A percentile compares a stretch with the other conserved stretches of the same genome.
phyloP scores from a whole-genome alignment of 2,888 invertebrate species.

The Polyommatus iphigenia region DNA sequence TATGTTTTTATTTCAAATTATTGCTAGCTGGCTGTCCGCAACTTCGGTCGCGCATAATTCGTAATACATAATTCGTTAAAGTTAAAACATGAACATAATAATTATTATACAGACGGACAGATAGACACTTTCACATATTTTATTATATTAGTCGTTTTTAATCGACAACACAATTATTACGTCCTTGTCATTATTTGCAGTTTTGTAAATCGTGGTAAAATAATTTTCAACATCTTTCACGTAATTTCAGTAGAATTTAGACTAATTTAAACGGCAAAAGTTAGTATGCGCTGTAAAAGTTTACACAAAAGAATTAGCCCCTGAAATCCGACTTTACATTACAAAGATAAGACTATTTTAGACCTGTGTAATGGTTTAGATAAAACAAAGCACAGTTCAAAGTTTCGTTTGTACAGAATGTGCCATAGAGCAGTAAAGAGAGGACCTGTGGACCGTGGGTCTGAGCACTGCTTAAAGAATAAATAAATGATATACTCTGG shows the following conservation, averaged over 20 bases:
- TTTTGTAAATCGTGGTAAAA: background rate
- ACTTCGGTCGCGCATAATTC: too few relatives aligned
- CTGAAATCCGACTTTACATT: conserved; percentile 20
- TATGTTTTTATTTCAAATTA: background rate
- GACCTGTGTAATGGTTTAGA: conserved; percentile 25
- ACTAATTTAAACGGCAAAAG: background rate
- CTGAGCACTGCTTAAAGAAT: background rate
- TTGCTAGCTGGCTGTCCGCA: background rate
- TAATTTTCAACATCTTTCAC: background rate
- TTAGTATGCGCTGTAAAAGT: conserved; percentile 6
- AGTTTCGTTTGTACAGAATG: conserved; percentile 34
- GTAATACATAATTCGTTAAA: too few relatives aligned
- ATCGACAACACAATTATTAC: too few relatives aligned
- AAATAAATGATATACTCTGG: too few relatives aligned
- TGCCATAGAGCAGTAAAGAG: background rate
- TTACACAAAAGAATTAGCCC: conserved; percentile 20
- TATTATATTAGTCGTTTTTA: too few relatives aligned
- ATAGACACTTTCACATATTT: too few relatives aligned
- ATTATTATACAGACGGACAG: too few relatives aligned
- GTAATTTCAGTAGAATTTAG: background rate
- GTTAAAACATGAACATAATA: too few relatives aligned
- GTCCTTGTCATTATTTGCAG: too few relatives aligned
- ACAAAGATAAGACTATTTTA: conserved; percentile 22
- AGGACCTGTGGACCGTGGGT: background rate
- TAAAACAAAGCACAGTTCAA: conserved; percentile 21